Base-by-base conservation (phyloP, 92 coral and sea anemone genomes). In the Muricea muricata region DNA sequence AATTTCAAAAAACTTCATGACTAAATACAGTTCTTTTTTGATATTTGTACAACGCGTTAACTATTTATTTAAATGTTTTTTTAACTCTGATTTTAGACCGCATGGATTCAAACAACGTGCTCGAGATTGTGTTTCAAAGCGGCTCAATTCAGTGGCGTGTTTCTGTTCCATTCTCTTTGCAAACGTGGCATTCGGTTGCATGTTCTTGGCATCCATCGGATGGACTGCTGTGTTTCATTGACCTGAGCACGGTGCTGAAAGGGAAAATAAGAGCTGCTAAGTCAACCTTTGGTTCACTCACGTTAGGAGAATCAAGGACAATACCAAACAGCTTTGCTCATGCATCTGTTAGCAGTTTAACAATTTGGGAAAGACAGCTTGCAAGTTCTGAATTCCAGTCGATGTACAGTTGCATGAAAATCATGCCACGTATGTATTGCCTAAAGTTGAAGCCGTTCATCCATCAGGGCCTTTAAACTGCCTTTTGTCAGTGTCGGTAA, bases 111-210 rank as follows among this genome's bases (percentile, higher is more conserved):
- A 70, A 37, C 54, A 70, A 70, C 47, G 52, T 39, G 76, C 28
- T 70, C 2, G 76, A 70, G 25, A 70, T 70, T 29, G 76, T 9
- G 26, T 70, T 70, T 70, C 76, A 70, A 47, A 70, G 39, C 52
- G 20, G 76, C 31, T 23, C 24, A 6, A 1, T 1, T 1, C 76
- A 70, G 39, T 70, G 76, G 76, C 76, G 76, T 17, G 76, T 70
- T 17, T 70, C 76, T 0, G 76, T n/a, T 0, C 47, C 47, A 7
- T 15, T 70, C 6, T 17, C 76, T 39, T 52, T 70, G 15, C 26
- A 17, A 70, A 47, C 29, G 14, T 70, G 76, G 76, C 76, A 70
- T 26, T 29, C 21, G 8, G 39, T 70, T 1, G 76, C 50, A 20
- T 70, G 76, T 47, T 70, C 76, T 6, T 70, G 76, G 76, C 50